Base-by-base conservation (phyloP, 2,888 invertebrate species). In the Gisinianus flammeolus region DNA sequence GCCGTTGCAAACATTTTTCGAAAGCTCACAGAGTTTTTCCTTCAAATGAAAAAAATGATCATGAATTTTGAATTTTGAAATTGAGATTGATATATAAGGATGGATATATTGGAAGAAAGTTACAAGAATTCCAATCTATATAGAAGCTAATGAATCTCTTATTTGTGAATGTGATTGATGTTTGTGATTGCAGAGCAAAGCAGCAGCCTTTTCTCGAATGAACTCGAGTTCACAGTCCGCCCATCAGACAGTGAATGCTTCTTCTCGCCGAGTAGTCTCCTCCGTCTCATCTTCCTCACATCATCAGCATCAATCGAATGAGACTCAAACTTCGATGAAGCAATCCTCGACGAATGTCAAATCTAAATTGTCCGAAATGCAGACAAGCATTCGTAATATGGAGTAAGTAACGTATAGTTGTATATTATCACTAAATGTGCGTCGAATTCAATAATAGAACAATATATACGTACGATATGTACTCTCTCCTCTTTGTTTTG, bases 281-380 rank as follows among this genome's bases (percentile, higher is more conserved):
- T 74, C 74, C 19, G 68, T 67, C 35, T 44, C 75, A 6, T 78
- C 77, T 54, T 78, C 77, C 22, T 79, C 77, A 8, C 56, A 74
- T 16, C 80, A 80, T 33, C 82, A 83, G 52, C 80, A 80, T 72
- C 82, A 83, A 56, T 78, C 81, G 16, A 81, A 83, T 73, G 81
- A 83, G 71, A 81, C 81, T 0, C 69, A 69, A 30, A 78, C 81
- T 72, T 75, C 83, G 68, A 78, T 78, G 78, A 78, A 80, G 16
- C 82, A 82, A 31, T 81, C 82, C 70, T 81, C 81, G 8, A 80
- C 81, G 4, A 83, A 84, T 62, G 70, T 85, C 22, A 93, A 94
- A 88, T 93, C 92, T 81, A 93, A 94, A 87, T 89, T 93, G 70
- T 90, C 91, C 80, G 93, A 93, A 86, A 90, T 95, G 82, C 92